phyloP scores from a whole-genome alignment of 2,797 vertebrate species.

The Betta splendens region DNA sequence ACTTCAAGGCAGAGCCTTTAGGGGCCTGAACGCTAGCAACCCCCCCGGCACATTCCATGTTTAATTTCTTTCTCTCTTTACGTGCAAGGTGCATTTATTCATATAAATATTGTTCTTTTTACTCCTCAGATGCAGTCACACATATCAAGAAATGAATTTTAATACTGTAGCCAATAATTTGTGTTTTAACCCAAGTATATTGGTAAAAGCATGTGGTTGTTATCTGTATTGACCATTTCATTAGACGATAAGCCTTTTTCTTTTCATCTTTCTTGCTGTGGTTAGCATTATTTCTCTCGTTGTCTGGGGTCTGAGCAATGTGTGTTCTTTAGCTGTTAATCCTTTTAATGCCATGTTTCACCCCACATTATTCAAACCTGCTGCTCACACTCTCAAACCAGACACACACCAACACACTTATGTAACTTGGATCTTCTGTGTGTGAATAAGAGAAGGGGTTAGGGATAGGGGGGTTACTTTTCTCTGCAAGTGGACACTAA shows the following conservation, averaged over 20 bases:
- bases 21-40: too few relatives aligned
- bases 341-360: slow-evolving; percentile 78
- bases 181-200: too few relatives aligned
- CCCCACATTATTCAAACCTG: slow-evolving; percentile 76
- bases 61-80: too few relatives aligned
- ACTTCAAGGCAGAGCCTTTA: not conserved
- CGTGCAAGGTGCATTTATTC: too few relatives aligned
- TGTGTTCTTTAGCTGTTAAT: slow-evolving; percentile 76
- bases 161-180: too few relatives aligned
- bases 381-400: slow-evolving; percentile 61
- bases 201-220: too few relatives aligned
- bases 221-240: not conserved
- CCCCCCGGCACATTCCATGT: too few relatives aligned
- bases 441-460: not conserved
- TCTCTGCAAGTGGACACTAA: not conserved
- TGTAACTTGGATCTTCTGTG: slow-evolving; percentile 49
- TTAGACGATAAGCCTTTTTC: not conserved
- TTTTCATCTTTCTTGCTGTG: slow-evolving; percentile 32
- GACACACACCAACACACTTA: slow-evolving; percentile 56
- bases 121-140: too few relatives aligned
- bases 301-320: slow-evolving; percentile 44
- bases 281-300: slow-evolving; percentile 42
- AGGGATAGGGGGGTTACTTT: not conserved
- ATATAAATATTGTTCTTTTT: too few relatives aligned
- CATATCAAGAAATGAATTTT: too few relatives aligned